Percentiles rank a stretch among this genome's conserved stretches.
These are phyloP conservation scores for Labia minor DNA, from an alignment of 2,888 invertebrate species.

Conservation along the genomic window DNA sequence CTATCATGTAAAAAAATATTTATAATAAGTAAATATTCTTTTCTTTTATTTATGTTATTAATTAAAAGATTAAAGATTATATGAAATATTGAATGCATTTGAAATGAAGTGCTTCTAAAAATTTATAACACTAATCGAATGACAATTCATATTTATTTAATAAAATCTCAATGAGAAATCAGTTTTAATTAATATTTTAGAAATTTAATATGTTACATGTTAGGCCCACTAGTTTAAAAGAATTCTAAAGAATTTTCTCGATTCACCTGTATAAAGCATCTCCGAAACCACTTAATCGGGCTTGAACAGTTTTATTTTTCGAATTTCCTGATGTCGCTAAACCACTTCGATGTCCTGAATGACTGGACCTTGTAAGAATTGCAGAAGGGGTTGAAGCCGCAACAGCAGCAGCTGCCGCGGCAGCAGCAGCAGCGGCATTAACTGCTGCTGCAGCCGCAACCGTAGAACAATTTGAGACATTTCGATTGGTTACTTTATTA, in stretches of 20 bases:
- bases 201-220: neutral
- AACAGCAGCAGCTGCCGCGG: slow-evolving; percentile 15
- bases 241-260: neutral
- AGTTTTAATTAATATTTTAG: no score
- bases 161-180: no score
- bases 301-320: neutral
- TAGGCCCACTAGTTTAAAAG: neutral
- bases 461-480: slow-evolving; percentile 36
- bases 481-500: slow-evolving; percentile 43
- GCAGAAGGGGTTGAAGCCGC: neutral
- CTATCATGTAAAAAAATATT: neutral
- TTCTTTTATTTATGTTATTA: no score
- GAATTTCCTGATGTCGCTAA: neutral
- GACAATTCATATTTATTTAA: no score
- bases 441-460: slow-evolving; percentile 21
- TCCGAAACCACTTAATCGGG: neutral
- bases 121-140: no score
- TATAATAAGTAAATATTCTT: no score
- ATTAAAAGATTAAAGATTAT: neutral
- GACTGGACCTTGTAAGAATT: neutral
- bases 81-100: neutral
- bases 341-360: neutral
- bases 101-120: neutral
- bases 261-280: neutral
- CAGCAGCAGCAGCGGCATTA: slow-evolving; percentile 22